A percentile compares a stretch with the other conserved stretches of the same genome.
Evolutionary conservation across 2,888 invertebrate genomes (phyloP).

Genomic region (Lordiphosa fenestrarum): DNA sequence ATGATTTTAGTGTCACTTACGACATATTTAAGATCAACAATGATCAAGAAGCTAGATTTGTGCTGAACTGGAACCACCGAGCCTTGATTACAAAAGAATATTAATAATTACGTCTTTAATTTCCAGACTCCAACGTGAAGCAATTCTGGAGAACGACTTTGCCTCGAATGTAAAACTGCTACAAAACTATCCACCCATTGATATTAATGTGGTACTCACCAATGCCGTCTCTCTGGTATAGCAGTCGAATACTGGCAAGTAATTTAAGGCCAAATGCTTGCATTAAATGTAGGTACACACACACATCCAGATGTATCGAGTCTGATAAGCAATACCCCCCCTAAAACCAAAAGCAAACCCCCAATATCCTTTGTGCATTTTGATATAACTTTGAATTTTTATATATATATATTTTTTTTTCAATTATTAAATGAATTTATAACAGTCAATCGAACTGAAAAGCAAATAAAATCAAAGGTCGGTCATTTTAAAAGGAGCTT

Average conservation of each 20-base stretch:
- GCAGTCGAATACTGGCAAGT: slow-evolving; percentile 10
- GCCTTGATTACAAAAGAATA: not conserved
- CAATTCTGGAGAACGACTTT: slow-evolving; percentile 93
- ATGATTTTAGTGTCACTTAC: too few relatives aligned
- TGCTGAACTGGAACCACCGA: too few relatives aligned
- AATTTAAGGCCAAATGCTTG: slow-evolving; percentile 33
- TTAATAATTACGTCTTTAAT: not conserved
- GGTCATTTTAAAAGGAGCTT: slow-evolving; percentile 11
- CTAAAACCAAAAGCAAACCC: slow-evolving; percentile 5
- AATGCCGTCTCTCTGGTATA: slow-evolving; percentile 83
- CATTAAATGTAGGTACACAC: not conserved
- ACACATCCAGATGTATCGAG: not conserved
- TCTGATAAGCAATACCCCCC: slow-evolving; percentile 36
- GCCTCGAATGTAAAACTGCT: slow-evolving; percentile 95
- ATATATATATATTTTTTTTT: slow-evolving; percentile 44
- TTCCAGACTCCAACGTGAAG: slow-evolving; percentile 88
- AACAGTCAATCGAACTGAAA: not conserved
- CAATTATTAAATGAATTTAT: slow-evolving; percentile 50
- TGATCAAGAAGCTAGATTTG: too few relatives aligned
- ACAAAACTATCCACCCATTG: slow-evolving; percentile 95
- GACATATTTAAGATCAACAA: too few relatives aligned
- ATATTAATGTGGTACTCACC: slow-evolving; percentile 90
- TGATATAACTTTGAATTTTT: slow-evolving; percentile 31
- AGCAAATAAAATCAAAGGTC: slow-evolving; percentile 21
- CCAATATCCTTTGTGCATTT: slow-evolving; percentile 11